Base-by-base conservation (phyloP, 2,888 invertebrate genomes). In the Mythimna vitellina region DNA sequence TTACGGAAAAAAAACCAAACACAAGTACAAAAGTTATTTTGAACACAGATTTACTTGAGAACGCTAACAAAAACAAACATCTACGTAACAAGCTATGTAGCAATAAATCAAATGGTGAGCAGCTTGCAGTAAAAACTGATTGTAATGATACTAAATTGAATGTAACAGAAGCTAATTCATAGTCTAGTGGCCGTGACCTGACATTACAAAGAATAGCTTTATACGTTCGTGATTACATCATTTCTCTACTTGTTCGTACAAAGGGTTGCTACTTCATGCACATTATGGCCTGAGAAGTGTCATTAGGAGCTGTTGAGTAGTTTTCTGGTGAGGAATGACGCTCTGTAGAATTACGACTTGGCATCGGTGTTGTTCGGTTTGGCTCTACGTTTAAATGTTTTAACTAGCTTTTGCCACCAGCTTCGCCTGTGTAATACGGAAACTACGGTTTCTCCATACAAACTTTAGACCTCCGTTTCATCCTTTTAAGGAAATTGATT, bases 141-240 rank as follows among this genome's bases (percentile, higher is more conserved):
- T 81, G 75, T 88, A 88, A 89, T 85, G 87, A 88, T 82, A 76
- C 79, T 82, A 86, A 88, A 90, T 89, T 88, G 89, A 88, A 87
- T 85, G 76, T 83, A 83, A 83, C 81, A 86, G 87, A 81, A 81
- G 83, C 81, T 84, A 81, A 86, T 85, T 80, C 75, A 76, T 80
- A 79, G 73, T 81, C 73, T 73, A 81, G 81, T 79, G 86, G 69
- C 89, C 86, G 64, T 87, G 88, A 85, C 86, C 86, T 65, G 66
- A 76, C 73, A 76, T 84, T 71, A 77, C 74, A 82, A 76, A 74
- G 68, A 80, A 72, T 42, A 71, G 74, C 63, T 73, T 71, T 79
- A 79, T 76, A 79, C 61, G 25, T 49, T 68, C 65, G 29, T 75
- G 73, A 73, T 80, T 78, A 72, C 81, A 71, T 84, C 64, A 78